These are phyloP conservation scores for Syngnathus scovelli DNA, from an alignment of 2,113 vertebrate genomes.

Conservation along the genomic window DNA sequence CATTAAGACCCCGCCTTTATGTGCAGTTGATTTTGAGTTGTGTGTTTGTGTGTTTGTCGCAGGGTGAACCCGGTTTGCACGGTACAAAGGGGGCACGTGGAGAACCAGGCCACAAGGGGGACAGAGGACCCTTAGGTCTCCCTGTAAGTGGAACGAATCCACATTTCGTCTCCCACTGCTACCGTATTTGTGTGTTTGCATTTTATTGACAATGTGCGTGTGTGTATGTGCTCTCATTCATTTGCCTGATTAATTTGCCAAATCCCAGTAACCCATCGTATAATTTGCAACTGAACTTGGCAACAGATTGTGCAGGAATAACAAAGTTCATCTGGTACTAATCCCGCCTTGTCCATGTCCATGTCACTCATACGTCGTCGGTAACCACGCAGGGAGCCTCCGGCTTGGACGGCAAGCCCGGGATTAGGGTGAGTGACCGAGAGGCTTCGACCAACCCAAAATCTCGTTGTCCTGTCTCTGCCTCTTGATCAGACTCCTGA, in stretches of 20 bases:
- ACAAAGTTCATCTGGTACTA: conserved; percentile 83
- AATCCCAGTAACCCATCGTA: conserved; percentile 47
- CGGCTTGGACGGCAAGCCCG: conserved; percentile 99
- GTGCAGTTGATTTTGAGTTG: too few relatives aligned
- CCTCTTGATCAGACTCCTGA: conserved; percentile 2
- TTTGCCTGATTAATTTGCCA: conserved; percentile 43
- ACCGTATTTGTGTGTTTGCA: conserved; percentile 3
- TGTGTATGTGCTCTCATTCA: conserved; percentile 30
- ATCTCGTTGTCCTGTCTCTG: conserved; percentile 17
- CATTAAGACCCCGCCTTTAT: background rate
- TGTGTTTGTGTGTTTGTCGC: conserved; percentile 39
- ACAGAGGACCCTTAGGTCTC: conserved; percentile 97
- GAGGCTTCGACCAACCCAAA: conserved; percentile 52
- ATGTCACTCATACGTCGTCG: conserved; percentile 92
- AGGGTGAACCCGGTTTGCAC: conserved; percentile 96
- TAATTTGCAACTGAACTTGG: conserved; percentile 59
- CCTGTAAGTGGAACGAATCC: conserved; percentile 83
- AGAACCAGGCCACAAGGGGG: conserved; percentile 95
- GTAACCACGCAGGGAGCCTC: conserved; percentile 96
- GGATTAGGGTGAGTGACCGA: conserved; percentile 93
- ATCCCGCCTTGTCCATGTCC: conserved; percentile 90
- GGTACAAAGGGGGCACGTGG: conserved; percentile 93
- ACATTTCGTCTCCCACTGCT: background rate
- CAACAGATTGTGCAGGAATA: conserved; percentile 62
- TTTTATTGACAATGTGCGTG: background rate